Evolutionary conservation across 1,140 invertebrate genomes (phyloP), one percentile per base, ranked within the genome.

Genomic region (Meteorus sp.): DNA sequence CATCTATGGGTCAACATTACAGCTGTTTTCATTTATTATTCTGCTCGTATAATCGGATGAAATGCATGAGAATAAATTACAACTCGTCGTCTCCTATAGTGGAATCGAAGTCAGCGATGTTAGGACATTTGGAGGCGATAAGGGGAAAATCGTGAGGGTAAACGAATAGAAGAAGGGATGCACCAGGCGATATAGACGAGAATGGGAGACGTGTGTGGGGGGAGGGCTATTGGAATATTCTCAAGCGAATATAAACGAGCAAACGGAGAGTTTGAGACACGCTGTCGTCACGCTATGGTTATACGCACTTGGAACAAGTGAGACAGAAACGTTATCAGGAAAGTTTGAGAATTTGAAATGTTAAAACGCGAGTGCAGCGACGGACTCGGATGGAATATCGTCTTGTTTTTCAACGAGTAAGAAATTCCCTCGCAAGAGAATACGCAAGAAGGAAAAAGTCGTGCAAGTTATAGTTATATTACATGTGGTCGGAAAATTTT

Each of bases 321-420:
- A 59, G n/a, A n/a, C 54, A 65, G 48, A 20, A 31, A 64, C 61
- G 64, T 68, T 67, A 71, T 69, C 64, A 63, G 31, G 37, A 68
- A 72, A 74, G 58, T 74, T 73, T 72, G 50, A 61, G 70, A 71
- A 73, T 71, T 74, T 70, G 56, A 73, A 75, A 68, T 73, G 35
- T 7, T 22, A 22, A 41, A 39, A 45, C 41, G 33, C 56, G 61
- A 60, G 62, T 57, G 37, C 51, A 6, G 27, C 3, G 48, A 52
- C 39, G 43, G 11, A 43, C 37, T 25, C 33, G n/a, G n/a, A n/a
- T 29, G 19, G 58, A 22, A 60, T 55, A 56, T 56, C 50, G 43
- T 61, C 54, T 56, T 61, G 59, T 63, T 45, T 33, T 52, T 35
- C 27, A 45, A 48, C 48, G n/a, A n/a, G n/a, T 39, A 33, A 39